These are phyloP conservation scores for Leistus spinibarbis DNA, from an alignment of 2,888 invertebrate species.

Conservation along the genomic window DNA sequence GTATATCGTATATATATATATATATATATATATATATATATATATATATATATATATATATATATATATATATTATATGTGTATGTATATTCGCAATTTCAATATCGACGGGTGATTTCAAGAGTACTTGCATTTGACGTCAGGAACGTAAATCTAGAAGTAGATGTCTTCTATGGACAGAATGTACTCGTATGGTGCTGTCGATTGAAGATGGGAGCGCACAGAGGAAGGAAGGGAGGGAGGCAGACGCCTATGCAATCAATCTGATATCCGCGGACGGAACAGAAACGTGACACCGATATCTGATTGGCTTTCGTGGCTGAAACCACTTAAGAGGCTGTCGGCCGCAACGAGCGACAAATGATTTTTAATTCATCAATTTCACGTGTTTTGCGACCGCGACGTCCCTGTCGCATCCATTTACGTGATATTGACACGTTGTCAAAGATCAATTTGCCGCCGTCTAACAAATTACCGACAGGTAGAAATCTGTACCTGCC, in stretches of 20 bases:
- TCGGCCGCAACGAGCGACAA: slow-evolving; percentile 17
- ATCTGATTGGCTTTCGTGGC: slow-evolving; percentile 26
- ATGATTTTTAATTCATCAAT: slow-evolving; percentile 36
- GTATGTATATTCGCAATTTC: no score
- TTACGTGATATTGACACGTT: slow-evolving; percentile 29
- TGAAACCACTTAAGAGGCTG: slow-evolving; percentile 29
- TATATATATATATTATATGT: no score
- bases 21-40: no score
- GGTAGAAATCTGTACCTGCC: background rate
- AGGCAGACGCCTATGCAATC: slow-evolving; percentile 11
- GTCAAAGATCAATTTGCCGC: slow-evolving; percentile 25
- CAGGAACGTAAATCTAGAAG: no score
- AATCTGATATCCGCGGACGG: slow-evolving; percentile 20
- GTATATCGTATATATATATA: no score
- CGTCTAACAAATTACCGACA: background rate
- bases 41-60: no score
- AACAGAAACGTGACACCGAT: slow-evolving; percentile 28
- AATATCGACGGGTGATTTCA: no score
- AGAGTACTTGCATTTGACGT: no score
- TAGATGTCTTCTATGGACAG: background rate
- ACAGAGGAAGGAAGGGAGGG: no score
- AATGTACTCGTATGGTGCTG: background rate
- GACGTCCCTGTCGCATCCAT: slow-evolving; percentile 14
- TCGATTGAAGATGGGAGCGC: background rate
- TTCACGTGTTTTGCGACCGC: slow-evolving; percentile 31